Evolutionary conservation across 92 coral and sea anemone species (phyloP).

Genomic region (Montipora capitata): DNA sequence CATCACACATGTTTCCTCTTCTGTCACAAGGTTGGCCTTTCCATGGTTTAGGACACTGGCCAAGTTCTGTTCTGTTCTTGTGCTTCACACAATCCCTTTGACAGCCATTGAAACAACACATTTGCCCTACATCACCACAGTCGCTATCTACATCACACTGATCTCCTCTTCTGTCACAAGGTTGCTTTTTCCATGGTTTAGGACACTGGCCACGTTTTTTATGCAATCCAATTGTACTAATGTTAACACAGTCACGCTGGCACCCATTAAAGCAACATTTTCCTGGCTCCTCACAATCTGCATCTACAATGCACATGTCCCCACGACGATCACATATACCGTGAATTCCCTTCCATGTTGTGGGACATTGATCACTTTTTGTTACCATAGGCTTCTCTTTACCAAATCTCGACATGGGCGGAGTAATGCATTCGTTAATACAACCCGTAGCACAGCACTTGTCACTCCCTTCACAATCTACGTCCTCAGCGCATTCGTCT

Average conservation of each 20-base stretch:
- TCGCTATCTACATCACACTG: conserved; percentile 67
- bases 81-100: conserved; percentile 41
- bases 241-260: conserved; percentile 79
- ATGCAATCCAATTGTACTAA: not conserved
- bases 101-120: conserved; percentile 88
- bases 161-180: conserved; percentile 81
- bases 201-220: conserved; percentile 71
- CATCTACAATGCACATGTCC: conserved; percentile 68
- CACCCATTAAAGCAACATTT: conserved; percentile 91
- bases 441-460: conserved; percentile 86
- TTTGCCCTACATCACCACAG: conserved; percentile 52
- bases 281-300: conserved; percentile 51
- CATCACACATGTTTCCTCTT: conserved; percentile 70
- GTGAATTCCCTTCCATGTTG: conserved; percentile 70
- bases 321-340: conserved; percentile 81
- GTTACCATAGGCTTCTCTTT: conserved; percentile 40
- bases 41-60: conserved; percentile 77
- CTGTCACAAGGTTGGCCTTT: conserved; percentile 72
- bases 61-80: conserved; percentile 9
- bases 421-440: conserved; percentile 77
- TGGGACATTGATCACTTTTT: conserved; percentile 64
- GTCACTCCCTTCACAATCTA: conserved; percentile 76
- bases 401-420: conserved; percentile 36
- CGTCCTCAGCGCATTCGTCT: conserved; percentile 77
- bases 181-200: conserved; percentile 64